Evolutionary conservation across 2,113 vertebrate genomes (phyloP), one percentile per base, ranked within the genome.

Genomic region (Spea bombifrons): DNA sequence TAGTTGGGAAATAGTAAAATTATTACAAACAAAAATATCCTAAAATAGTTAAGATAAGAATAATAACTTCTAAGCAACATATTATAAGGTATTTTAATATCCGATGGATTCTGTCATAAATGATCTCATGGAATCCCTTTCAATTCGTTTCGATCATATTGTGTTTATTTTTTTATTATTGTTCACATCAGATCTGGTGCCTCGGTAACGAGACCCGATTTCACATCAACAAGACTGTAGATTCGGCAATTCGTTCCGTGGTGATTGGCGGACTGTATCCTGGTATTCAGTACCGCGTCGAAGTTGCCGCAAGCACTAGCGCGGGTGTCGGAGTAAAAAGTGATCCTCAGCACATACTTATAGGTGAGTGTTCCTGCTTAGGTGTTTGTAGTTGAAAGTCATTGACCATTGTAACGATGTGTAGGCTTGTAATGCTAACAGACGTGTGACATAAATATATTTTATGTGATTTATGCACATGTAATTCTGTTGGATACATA

Each of bases 201-300:
- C 90, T 99, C 7, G 97, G 94, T 72, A 99, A 99, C 81, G 97
- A 98, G 89, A 98, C 94, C 2, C 94, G 96, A 47, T 99, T 99
- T 91, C 96, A 99, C 82, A 91, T 99, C 83, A 99, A 99, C 88
- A 98, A 98, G 90, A 99, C 96, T 0, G 97, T 99, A 85, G 97
- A 99, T 78, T 96, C 96, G 55, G 93, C 96, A 81, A 97, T 99
- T 85, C 95, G 97, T 5, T 99, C 97, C 4, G 96, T 99, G 82
- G 93, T 99, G 84, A 96, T 99, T 81, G 96, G 95, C 30, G 96
- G 97, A 65, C 92, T 99, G 47, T 96, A 96, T 88, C 94, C 94
- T 71, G 97, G 97, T 73, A 90, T 99, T 86, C 91, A 96, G 30
- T 99, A 99, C 81, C 91, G 92, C 0, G 94, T 99, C 83, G 96